A percentile compares a stretch with the other conserved stretches of the same genome.
phyloP scores from a whole-genome alignment of 2,797 vertebrate species.

The Alauda arvensis region DNA sequence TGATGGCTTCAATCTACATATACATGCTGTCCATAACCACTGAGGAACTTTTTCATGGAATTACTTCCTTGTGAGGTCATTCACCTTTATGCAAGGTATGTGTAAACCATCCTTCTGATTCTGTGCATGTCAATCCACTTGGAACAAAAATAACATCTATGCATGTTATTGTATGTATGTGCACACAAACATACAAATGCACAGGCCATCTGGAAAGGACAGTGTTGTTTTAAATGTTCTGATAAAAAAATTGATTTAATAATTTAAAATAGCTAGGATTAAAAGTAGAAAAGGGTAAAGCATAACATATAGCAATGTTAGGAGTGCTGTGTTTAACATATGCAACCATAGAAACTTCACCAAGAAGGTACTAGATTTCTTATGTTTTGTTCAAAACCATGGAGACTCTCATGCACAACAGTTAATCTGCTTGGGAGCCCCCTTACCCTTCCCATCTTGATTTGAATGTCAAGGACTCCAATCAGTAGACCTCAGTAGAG shows the following conservation, averaged over 20 bases:
- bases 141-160: neutral
- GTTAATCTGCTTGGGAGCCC: fast-evolving
- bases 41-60: neutral
- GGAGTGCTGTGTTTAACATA: neutral
- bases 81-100: neutral
- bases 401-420: neutral
- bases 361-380: neutral
- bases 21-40: too few species aligned
- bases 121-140: neutral
- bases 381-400: neutral
- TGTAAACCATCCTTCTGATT: fast-evolving
- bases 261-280: neutral
- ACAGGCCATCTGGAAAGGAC: neutral
- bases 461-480: neutral
- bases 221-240: neutral
- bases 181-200: neutral
- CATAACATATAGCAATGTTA: neutral
- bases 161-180: fast-evolving
- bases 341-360: neutral
- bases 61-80: neutral
- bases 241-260: neutral
- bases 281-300: neutral
- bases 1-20: neutral
- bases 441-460: neutral
- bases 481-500: neutral